A percentile compares a stretch with the other conserved stretches of the same genome.
phyloP scores from a whole-genome alignment of 2,797 vertebrate genomes.

The Squalus acanthias region DNA sequence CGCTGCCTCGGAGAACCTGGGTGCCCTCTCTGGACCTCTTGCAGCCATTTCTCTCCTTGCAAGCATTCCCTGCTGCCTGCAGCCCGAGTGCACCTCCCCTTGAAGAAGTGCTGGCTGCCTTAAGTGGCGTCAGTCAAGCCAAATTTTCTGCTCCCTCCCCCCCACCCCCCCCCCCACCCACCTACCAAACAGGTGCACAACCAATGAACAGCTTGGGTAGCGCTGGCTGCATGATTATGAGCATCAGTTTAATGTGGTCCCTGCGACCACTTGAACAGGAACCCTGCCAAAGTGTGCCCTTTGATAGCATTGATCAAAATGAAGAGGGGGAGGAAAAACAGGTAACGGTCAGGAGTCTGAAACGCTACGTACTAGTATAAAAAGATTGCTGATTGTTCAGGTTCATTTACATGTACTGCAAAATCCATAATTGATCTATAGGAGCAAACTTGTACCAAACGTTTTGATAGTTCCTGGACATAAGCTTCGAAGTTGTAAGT shows the following conservation, averaged over 20 bases:
- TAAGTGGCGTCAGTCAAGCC: no score
- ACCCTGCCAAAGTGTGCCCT: not conserved
- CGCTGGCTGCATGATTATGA: not conserved
- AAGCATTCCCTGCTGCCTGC: not conserved
- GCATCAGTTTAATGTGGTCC: not conserved
- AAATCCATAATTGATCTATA: no score
- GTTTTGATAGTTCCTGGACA: no score
- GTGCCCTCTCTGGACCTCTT: not conserved
- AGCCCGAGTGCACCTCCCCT: not conserved
- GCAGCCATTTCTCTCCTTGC: not conserved
- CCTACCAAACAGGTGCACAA: not conserved
- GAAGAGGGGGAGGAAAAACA: not conserved
- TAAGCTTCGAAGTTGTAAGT: no score
- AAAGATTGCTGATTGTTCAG: not conserved
- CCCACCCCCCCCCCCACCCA: no score
- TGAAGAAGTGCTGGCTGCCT: not conserved
- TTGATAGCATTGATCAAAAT: not conserved
- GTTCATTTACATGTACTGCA: no score
- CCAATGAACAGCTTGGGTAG: not conserved
- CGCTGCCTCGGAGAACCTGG: no score
- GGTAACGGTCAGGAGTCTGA: not conserved
- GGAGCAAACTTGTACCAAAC: no score
- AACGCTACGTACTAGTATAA: not conserved
- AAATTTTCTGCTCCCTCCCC: no score
- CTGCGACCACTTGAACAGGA: not conserved